Evolutionary conservation across 2,888 invertebrate genomes (phyloP).

Genomic region (Adineta ricciae): DNA sequence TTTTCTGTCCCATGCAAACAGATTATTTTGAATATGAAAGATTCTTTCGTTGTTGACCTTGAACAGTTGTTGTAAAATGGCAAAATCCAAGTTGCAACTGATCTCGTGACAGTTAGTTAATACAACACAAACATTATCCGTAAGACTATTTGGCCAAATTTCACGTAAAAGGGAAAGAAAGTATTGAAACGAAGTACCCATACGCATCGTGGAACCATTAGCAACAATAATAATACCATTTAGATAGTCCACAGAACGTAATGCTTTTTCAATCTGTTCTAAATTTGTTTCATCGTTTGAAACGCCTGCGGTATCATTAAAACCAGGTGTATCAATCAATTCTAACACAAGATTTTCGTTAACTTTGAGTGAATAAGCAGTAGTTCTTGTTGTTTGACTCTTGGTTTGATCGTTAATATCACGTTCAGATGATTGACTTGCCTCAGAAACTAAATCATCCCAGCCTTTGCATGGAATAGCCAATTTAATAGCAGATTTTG

Average conservation of each 20-base stretch:
- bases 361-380: too few species aligned
- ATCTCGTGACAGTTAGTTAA: background rate
- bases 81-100: background rate
- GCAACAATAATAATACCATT: background rate
- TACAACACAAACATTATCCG: background rate
- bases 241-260: background rate
- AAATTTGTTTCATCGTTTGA: background rate
- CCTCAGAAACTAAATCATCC: background rate
- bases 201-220: background rate
- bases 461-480: background rate
- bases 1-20: background rate
- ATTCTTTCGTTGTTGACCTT: background rate
- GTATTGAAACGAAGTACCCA: background rate
- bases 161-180: background rate
- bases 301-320: background rate
- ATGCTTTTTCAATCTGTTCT: background rate
- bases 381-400: background rate
- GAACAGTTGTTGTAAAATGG: background rate
- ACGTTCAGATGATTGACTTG: background rate
- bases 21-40: background rate
- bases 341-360: background rate
- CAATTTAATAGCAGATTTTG: too few species aligned
- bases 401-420: background rate
- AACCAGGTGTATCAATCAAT: background rate
- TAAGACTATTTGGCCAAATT: background rate